Evolutionary conservation across 2,888 invertebrate genomes (phyloP), one percentile per base, ranked within the genome.

Genomic region (Luffia ferchaultella): DNA sequence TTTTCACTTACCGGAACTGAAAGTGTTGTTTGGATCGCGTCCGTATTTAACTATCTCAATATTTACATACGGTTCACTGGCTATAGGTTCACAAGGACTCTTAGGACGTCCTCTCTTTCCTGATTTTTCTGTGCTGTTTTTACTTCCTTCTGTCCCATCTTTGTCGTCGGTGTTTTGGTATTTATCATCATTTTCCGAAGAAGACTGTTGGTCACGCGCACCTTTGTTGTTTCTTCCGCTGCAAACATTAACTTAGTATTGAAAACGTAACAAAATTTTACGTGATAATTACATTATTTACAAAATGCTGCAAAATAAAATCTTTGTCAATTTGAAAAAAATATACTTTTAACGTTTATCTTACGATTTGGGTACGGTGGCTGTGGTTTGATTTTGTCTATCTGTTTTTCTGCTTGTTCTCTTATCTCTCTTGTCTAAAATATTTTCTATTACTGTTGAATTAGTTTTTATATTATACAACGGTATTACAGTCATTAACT

Each of bases 31-130:
- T 1, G 89, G 88, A 62, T 90, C 90, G 41, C 89, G 82, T 17
- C 93, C 92, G 51, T 86, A 86, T 58, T 91, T 89, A 1, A 93
- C 85, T 43, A 93, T 86, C 55, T 91, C 91, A 15, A 92, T 85
- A 56, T 88, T 88, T 18, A 90, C 85, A 57, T 87, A 89, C 0
- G 88, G 86, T 57, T 90, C 89, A 46, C 87, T 87, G 2, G 86
- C 84, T 30, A 91, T 76, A 0, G 88, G 77, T 56, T 90, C 90
- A 60, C 93, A 93, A 0, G 92, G 90, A 42, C 87, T 87, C 50
- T 88, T 86, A 0, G 82, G 80, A 42, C 85, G 63, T 5, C 83
- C 85, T 46, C 78, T 80, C 54, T 79, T 79, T n/a, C 75, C 74
- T 2, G 40, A 46, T 40, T 69, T 65, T 49, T 68, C 65, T 2